Base-by-base conservation (phyloP, 2,888 invertebrate species). In the Parascotia fuliginaria region DNA sequence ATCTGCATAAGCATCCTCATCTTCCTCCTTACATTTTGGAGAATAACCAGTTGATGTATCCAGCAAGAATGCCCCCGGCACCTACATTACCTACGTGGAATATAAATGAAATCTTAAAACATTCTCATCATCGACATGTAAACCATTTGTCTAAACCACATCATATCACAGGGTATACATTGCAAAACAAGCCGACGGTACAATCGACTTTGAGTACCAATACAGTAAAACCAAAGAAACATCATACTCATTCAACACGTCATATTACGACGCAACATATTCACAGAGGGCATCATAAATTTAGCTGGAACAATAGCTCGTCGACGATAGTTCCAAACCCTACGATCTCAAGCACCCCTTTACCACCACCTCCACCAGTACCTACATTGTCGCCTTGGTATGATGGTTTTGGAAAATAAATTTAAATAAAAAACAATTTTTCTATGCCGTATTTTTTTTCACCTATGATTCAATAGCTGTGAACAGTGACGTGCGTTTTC, bases 361-460 rank as follows among this genome's bases (percentile, higher is more conserved):
- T 24, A 24, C 7, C 24, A 24, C 24, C 65, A 0, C 74, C 74
- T 0, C 73, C 76, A 1, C 59, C 83, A 11, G 59, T 77, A 6
- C 83, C 83, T 3, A 82, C 81, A 5, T 52, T 86, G 11, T 70
- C 82, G 1, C 77, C 83, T 0, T 85, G 85, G 81, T 60, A 65
- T 48, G 83, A 81, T 43, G 74, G 73, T 36, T 84, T 77, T 45
- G 75, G 78, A 42, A 81, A 82, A 70, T 79, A 60, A 67, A 42
- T 40, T 16, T 38, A n/a, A n/a, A n/a, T n/a, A n/a, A n/a, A n/a
- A n/a, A n/a, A n/a, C n/a, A n/a, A n/a, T n/a, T n/a, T n/a, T n/a
- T n/a, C n/a, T n/a, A n/a, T n/a, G n/a, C n/a, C n/a, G n/a, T n/a
- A n/a, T n/a, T n/a, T n/a, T n/a, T n/a, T n/a, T n/a, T n/a, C n/a